Base-by-base conservation (phyloP, 2,797 vertebrate species). In the Danio kyathit region DNA sequence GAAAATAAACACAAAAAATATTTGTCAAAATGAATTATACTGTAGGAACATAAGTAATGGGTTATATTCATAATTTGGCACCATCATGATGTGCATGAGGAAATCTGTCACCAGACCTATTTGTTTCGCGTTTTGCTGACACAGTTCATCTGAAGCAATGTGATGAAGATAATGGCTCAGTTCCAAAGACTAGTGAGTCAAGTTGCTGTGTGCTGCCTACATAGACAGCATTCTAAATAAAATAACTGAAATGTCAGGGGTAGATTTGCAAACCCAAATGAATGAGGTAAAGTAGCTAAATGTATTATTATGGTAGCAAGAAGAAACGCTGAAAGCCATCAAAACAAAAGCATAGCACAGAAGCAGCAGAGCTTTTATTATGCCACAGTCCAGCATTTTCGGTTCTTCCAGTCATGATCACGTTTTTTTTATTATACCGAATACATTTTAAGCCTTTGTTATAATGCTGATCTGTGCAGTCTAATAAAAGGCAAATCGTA, bases 121-220 rank as follows among this genome's bases (percentile, higher is more conserved):
- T 60, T 41, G 14, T 12, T 71, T 54, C 40, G 16, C 29, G 52
- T 52, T 71, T 54, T 71, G 67, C 67, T 54, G 49, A 71, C 16
- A 71, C 67, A 71, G 67, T 71, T 71, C 3, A 41, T 71, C 16
- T 6, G 6, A 52, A 54, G 49, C 16, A 21, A 71, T 16, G 4
- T 52, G 66, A 70, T 51, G 29, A 54, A 38, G 67, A n/a, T 8
- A 70, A 38, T 70, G 49, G 49, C 29, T 54, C 48, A 40, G 29
- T 54, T 70, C 67, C 67, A 71, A 70, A 52, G 29, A 5, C 46
- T 51, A 29, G 46, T 51, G 46, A 67, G 14, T 21, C 21, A 29
- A 13, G 12, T 49, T 29, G 19, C 7, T 52, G 51, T 7, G n/a
- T 52, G 51, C 51, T 54, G 7, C 52, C 52, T 56, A 54, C 16